phyloP scores from a whole-genome alignment of 2,797 vertebrate genomes.

The Catharus ustulatus region DNA sequence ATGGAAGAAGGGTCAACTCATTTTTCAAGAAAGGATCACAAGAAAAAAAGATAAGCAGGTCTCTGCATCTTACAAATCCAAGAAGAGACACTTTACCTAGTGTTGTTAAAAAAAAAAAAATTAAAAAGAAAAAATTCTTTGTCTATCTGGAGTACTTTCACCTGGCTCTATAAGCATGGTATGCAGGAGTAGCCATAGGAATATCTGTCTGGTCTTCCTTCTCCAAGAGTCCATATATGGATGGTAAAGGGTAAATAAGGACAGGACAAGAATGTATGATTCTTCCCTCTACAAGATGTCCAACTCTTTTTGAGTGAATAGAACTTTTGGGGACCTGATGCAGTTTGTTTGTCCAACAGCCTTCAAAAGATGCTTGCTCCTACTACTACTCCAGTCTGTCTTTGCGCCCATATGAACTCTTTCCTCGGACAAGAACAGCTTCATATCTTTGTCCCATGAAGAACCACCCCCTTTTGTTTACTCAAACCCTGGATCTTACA shows the following conservation, averaged over 20 bases:
- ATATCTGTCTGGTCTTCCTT: not conserved
- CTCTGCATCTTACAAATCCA: not conserved
- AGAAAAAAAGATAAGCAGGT: not conserved
- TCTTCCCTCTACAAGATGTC: not conserved
- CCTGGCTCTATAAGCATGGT: not conserved
- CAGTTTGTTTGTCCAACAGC: not conserved
- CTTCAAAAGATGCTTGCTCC: not conserved
- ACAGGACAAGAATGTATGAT: not conserved
- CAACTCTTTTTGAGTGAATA: not conserved
- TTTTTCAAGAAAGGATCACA: not conserved
- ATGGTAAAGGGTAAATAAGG: not conserved
- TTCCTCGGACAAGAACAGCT: not conserved
- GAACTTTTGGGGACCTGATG: not conserved
- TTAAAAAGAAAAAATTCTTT: not conserved
- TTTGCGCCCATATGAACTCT: not conserved
- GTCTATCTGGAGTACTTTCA: not conserved
- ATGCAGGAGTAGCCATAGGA: not conserved
- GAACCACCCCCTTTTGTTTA: not conserved
- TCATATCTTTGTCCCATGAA: not conserved
- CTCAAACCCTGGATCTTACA: not conserved
- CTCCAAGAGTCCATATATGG: not conserved
- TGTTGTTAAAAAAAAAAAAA: not conserved
- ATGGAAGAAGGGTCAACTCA: not conserved
- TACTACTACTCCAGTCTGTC: not conserved
- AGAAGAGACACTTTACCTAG: not conserved